Evolutionary conservation across 2,888 invertebrate species (phyloP), one percentile per base, ranked within the genome.

Genomic region (Euphydryas editha): DNA sequence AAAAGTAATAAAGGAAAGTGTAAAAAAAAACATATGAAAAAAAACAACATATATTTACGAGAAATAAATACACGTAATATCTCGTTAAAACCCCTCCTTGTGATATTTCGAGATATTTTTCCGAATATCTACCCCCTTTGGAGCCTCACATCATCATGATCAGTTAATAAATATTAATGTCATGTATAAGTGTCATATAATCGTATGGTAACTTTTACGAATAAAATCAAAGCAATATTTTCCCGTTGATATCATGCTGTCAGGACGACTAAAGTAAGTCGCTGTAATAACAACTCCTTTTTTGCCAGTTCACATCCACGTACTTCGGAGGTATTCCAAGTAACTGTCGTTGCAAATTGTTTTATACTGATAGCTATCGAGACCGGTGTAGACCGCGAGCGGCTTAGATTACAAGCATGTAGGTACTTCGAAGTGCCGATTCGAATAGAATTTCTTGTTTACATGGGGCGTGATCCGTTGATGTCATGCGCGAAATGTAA

Each of bases 401-500:
- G n/a, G 49, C 63, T 51, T 59, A 51, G 51, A 36, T 36, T 54
- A 30, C 30, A 64, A 64, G 44, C 63, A 42, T 30, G 42, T 37
- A 30, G 30, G 30, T 30, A 51, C 42, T 68, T 65, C 59, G 64
- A 68, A 70, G 68, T 67, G 65, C 56, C 64, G 63, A 71, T 68
- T 68, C 60, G 54, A 72, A 72, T 73, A 75, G 73, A 67, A 70
- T 74, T 67, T 74, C 75, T 68, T 84, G 83, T 87, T 85, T 84
- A 84, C 84, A 84, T 79, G 78, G 76, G 73, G 77, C 78, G 85
- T 82, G 81, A 79, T 81, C 73, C 73, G 85, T 76, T 92, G 92
- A 92, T 87, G 88, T 92, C 91, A 92, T 85, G 77, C 73, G 81
- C 80, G 79, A 86, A 86, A 85, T 83, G 85, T 82, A 87, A 89